These are phyloP conservation scores for Lymantria monacha DNA, from an alignment of 2,888 invertebrate species.

Conservation along the genomic window DNA sequence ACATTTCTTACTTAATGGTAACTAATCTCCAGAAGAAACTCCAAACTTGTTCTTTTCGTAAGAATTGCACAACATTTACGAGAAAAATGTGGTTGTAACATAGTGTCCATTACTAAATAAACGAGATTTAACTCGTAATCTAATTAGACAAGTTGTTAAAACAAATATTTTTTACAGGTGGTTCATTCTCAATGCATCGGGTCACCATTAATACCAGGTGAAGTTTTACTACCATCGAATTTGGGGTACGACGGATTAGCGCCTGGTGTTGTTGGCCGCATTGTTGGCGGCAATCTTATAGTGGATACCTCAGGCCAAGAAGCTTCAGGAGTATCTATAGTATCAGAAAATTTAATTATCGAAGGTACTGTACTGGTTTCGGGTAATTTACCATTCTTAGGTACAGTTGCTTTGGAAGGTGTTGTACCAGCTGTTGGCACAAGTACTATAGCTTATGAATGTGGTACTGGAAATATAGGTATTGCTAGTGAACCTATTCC, in stretches of 20 bases:
- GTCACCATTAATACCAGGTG: background rate
- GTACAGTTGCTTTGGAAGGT: conserved; percentile 45
- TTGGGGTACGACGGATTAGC: background rate
- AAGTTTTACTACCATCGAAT: conserved; percentile 4
- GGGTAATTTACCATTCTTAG: conserved; percentile 43
- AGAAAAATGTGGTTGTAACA: too few species aligned
- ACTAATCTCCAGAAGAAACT: too few species aligned
- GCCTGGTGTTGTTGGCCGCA: conserved; percentile 9
- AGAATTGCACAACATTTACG: too few species aligned
- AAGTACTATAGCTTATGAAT: conserved; percentile 31
- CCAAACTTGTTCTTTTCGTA: too few species aligned
- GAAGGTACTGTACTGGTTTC: conserved; percentile 40
- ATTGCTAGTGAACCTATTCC: conserved; percentile 10
- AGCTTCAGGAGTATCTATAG: conserved; percentile 24
- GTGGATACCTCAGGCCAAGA: conserved; percentile 28
- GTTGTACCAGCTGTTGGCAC: conserved; percentile 35
- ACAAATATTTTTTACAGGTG: conserved; percentile 11
- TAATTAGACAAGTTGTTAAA: background rate
- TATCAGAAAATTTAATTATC: conserved; percentile 41
- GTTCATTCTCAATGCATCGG: conserved; percentile 22
- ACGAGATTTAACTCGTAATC: background rate
- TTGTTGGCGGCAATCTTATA: conserved; percentile 23
- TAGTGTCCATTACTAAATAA: too few species aligned
- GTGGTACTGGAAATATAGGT: conserved; percentile 16
- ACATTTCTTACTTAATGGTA: too few species aligned